Evolutionary conservation across 2,888 invertebrate species (phyloP).

Genomic region (Oligia strigilis): DNA sequence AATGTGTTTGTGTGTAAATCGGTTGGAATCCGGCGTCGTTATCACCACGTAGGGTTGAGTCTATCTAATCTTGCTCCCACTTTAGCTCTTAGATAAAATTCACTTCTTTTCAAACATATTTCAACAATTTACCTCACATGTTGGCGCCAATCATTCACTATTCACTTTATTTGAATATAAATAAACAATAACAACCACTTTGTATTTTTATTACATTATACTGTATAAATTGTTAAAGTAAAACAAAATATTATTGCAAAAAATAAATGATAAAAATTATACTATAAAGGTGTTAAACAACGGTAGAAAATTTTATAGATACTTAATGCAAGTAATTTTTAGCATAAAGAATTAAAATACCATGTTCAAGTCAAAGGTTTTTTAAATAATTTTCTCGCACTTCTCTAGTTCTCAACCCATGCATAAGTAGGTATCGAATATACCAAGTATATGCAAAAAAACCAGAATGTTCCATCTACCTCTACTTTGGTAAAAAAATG

Average conservation of each 20-base stretch:
- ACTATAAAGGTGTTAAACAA: neutral
- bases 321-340: neutral
- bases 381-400: neutral
- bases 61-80: conserved; percentile 87
- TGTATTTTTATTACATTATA: conserved; percentile 1
- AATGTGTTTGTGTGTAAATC: conserved; percentile 75
- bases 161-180: conserved; percentile 24
- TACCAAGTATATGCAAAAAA: neutral
- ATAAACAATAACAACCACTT: conserved; percentile 16
- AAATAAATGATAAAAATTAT: neutral
- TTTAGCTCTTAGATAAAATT: conserved; percentile 80
- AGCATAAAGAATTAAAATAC: neutral
- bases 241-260: neutral
- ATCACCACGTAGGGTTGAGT: conserved; percentile 84
- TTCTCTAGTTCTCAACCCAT: neutral
- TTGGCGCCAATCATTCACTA: conserved; percentile 46
- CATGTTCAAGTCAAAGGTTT: neutral
- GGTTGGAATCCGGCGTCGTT: conserved; percentile 81
- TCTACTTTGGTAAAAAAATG: neutral
- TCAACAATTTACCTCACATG: conserved; percentile 66
- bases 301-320: neutral
- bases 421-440: neutral
- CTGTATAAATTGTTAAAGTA: neutral
- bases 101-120: conserved; percentile 75
- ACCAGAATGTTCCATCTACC: neutral